These are phyloP conservation scores for Hololepta plana DNA, from an alignment of 2,888 invertebrate species.

Conservation along the genomic window DNA sequence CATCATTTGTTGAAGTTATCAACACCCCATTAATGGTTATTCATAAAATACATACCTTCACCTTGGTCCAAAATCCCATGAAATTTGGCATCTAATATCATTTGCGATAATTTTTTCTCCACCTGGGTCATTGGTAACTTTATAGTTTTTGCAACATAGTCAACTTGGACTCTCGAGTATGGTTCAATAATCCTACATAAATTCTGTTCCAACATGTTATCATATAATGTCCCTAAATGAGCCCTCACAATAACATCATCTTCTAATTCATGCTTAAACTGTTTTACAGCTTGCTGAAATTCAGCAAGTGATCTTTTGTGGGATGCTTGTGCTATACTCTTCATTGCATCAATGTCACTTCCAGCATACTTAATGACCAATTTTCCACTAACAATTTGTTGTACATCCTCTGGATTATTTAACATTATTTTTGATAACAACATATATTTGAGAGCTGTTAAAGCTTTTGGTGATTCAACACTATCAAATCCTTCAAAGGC, in stretches of 20 bases:
- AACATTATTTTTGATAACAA: constrained; percentile 96
- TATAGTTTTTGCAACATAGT: constrained; percentile 82
- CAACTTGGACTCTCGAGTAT: constrained; percentile 89
- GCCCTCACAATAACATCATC: constrained; percentile 95
- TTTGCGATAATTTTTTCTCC: constrained; percentile 97
- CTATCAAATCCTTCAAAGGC: constrained; percentile 98
- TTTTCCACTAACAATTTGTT: constrained; percentile 89
- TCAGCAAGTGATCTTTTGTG: constrained; percentile 93
- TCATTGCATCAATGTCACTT: constrained; percentile 94
- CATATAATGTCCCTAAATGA: constrained; percentile 91
- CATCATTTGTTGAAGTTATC: constrained; percentile 4
- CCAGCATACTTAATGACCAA: constrained; percentile 93
- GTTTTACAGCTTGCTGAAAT: constrained; percentile 78
- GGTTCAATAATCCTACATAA: constrained; percentile 97
- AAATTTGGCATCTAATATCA: constrained; percentile 98
- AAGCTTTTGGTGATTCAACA: constrained; percentile 77
- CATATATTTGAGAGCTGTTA: constrained; percentile 98
- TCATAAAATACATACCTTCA: constrained; percentile 36
- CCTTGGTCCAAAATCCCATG: constrained; percentile 97
- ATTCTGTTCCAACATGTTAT: constrained; percentile 98
- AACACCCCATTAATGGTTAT: constrained; percentile 4
- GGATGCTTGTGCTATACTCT: constrained; percentile 88
- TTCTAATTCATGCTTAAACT: constrained; percentile 75
- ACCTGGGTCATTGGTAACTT: constrained; percentile 79
- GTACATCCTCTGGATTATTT: constrained; percentile 90